These are phyloP conservation scores for Lutraria rhynchaena DNA, from an alignment of 1,140 invertebrate species.

Conservation along the genomic window DNA sequence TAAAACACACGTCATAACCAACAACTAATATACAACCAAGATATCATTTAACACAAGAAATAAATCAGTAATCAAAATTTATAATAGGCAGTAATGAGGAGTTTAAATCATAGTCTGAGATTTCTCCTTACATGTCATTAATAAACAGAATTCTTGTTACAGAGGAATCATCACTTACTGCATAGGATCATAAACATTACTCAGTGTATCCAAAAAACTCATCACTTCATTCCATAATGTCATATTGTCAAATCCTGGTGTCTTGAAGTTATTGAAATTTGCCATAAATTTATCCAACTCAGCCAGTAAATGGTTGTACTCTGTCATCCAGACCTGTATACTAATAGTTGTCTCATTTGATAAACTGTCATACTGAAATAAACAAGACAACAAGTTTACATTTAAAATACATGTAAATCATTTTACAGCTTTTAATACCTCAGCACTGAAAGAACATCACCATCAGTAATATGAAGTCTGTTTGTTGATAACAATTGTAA, in stretches of 20 bases:
- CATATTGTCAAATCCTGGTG: constrained; percentile 13
- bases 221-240: background rate
- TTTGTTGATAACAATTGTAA: no score
- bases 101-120: background rate
- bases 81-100: background rate
- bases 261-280: background rate
- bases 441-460: no score
- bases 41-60: background rate
- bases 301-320: background rate
- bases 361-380: background rate
- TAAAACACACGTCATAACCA: no score
- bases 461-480: no score
- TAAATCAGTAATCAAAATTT: background rate
- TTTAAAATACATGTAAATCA: no score
- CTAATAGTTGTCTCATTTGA: background rate
- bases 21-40: background rate
- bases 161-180: background rate
- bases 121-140: background rate
- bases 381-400: background rate
- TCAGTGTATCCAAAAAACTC: background rate
- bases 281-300: background rate
- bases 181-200: background rate
- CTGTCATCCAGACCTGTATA: background rate
- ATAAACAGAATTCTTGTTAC: background rate
- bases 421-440: no score